Conservation (phyloP, 2,888 invertebrate species). For the Helobdella robusta region DNA sequence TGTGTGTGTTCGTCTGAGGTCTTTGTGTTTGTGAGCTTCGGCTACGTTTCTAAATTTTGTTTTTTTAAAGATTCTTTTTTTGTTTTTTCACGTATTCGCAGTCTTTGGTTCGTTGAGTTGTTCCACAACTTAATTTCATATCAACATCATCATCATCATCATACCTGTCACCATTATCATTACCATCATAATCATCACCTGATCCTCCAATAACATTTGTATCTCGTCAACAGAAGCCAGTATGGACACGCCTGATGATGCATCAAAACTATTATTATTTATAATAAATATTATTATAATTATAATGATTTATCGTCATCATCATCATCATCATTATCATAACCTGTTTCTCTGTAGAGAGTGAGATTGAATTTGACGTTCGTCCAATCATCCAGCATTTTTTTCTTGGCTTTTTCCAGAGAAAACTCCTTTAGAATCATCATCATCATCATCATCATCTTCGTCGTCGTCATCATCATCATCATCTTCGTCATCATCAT, state of each 20-base stretch:
- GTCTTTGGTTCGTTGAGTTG: too few species aligned
- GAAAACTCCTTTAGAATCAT: conserved; percentile 43
- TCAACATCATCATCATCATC: too few species aligned
- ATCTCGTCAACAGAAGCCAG: conserved; percentile 50
- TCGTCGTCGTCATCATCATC: background rate
- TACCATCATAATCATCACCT: conserved; percentile 36
- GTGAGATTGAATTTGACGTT: conserved; percentile 44
- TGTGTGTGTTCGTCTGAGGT: too few species aligned
- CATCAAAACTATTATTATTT: background rate
- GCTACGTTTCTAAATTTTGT: too few species aligned
- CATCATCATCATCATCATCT: background rate
- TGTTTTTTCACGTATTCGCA: too few species aligned
- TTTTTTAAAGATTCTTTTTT: too few species aligned
- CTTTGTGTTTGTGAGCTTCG: too few species aligned
- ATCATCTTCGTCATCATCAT: background rate
- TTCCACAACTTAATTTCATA: too few species aligned
- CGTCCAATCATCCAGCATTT: conserved; percentile 51
- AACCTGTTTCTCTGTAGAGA: conserved; percentile 46
- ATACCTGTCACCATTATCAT: too few species aligned
- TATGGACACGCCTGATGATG: conserved; percentile 44
- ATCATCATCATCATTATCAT: background rate
- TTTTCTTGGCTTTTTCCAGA: conserved; percentile 48
- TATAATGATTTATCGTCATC: background rate
- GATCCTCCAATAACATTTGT: conserved; percentile 49
- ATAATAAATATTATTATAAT: too few species aligned